Conservation (phyloP, 2,888 invertebrate species). For the Cephus sareptanus region DNA sequence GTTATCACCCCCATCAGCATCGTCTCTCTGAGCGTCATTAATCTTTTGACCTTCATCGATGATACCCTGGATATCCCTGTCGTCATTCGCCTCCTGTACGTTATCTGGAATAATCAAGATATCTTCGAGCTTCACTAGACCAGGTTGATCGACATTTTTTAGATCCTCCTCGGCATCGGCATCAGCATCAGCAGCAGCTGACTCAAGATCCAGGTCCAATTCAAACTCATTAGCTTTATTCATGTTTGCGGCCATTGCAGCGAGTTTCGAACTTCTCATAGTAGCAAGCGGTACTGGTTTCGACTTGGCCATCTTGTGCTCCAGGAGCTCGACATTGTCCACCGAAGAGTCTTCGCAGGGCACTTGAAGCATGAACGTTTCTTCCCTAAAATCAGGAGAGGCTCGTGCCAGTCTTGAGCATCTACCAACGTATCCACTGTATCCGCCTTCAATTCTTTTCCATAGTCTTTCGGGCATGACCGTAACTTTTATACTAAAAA, state of each 20-base stretch:
- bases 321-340: conserved; percentile 19
- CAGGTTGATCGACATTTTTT: conserved; percentile 1
- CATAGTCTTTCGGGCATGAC: conserved; percentile 20
- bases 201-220: conserved; percentile 30
- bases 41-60: background rate
- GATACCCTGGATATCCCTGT: background rate
- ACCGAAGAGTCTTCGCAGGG: conserved; percentile 35
- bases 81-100: background rate
- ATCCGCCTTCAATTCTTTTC: background rate
- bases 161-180: conserved; percentile 30
- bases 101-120: conserved; percentile 49
- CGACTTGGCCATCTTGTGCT: conserved; percentile 11
- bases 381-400: conserved; percentile 53
- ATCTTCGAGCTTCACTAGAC: conserved; percentile 46
- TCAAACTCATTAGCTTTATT: conserved; percentile 43
- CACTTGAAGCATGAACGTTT: conserved; percentile 55
- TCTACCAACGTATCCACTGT: conserved; percentile 1
- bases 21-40: background rate
- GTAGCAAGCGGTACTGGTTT: conserved; percentile 55
- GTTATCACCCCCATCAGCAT: conserved; percentile 5
- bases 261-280: conserved; percentile 58
- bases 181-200: conserved; percentile 27
- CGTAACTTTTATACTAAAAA: conserved; percentile 22
- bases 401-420: conserved; percentile 31
- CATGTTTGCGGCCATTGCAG: conserved; percentile 62